phyloP scores from a whole-genome alignment of 2,113 vertebrate genomes.

The Fulmarus glacialis region DNA sequence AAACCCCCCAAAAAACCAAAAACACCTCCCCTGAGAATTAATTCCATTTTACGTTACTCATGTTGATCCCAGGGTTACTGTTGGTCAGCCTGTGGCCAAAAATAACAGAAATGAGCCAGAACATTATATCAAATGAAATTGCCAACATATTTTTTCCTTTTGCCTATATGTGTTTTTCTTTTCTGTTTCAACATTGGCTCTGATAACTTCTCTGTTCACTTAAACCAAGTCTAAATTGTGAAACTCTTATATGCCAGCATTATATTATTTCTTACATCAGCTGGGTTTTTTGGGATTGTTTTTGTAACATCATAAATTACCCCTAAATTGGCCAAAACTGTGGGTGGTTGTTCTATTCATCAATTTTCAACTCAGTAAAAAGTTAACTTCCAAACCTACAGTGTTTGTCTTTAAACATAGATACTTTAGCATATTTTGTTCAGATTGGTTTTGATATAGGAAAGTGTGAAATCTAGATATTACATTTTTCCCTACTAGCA shows the following conservation, averaged over 20 bases:
- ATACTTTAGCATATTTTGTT: background rate
- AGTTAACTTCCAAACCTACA: background rate
- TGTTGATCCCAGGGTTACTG: conserved; percentile 15
- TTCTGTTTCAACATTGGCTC: background rate
- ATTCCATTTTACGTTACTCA: conserved; percentile 27
- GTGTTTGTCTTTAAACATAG: background rate
- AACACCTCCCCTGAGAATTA: background rate
- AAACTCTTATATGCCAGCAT: background rate
- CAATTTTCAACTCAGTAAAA: background rate
- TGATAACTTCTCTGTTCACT: background rate
- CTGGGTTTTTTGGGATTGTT: background rate
- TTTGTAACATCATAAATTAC: background rate
- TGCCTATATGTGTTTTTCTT: background rate
- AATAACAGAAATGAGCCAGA: background rate
- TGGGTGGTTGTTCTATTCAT: background rate
- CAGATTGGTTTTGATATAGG: background rate
- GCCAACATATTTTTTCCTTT: background rate
- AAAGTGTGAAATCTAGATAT: background rate
- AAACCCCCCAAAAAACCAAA: background rate
- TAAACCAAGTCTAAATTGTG: background rate
- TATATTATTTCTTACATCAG: background rate
- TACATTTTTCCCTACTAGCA: background rate
- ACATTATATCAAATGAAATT: background rate
- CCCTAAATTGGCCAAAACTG: background rate
- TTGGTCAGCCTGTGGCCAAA: background rate